These are phyloP conservation scores for Nephrocerus scutellatus DNA, from an alignment of 2,888 invertebrate species.

Conservation along the genomic window DNA sequence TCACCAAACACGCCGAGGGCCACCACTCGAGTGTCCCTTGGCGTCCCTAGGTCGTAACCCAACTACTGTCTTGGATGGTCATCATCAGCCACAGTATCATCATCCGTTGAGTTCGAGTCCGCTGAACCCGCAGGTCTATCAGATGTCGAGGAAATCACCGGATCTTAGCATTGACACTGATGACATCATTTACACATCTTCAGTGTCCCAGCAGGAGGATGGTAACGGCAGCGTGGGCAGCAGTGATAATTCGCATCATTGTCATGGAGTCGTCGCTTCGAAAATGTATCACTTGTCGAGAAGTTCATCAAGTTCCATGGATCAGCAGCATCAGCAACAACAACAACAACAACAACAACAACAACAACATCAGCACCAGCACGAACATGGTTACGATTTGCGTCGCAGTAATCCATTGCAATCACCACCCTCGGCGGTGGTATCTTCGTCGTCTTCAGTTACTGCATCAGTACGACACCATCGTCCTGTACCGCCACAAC, in stretches of 20 bases:
- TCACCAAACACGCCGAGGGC: constrained; percentile 45
- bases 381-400: constrained; percentile 14
- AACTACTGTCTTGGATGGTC: constrained; percentile 36
- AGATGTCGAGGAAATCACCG: constrained; percentile 47
- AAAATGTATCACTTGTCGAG: constrained; percentile 35
- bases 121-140: constrained; percentile 48
- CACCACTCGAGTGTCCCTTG: constrained; percentile 54
- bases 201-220: constrained; percentile 34
- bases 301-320: constrained; percentile 38
- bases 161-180: constrained; percentile 40
- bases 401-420: no score
- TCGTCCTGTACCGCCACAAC: constrained; percentile 23
- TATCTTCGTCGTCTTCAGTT: constrained; percentile 35
- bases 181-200: constrained; percentile 37
- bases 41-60: constrained; percentile 53
- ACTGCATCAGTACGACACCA: constrained; percentile 23
- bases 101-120: constrained; percentile 49
- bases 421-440: constrained; percentile 10
- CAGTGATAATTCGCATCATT: constrained; percentile 13
- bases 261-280: no score
- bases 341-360: constrained; percentile 2
- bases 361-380: constrained; percentile 6
- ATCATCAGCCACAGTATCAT: constrained; percentile 41
- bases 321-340: constrained; percentile 24
- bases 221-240: constrained; percentile 20